Base-by-base conservation (phyloP, 2,113 vertebrate species). In the Natator depressus region DNA sequence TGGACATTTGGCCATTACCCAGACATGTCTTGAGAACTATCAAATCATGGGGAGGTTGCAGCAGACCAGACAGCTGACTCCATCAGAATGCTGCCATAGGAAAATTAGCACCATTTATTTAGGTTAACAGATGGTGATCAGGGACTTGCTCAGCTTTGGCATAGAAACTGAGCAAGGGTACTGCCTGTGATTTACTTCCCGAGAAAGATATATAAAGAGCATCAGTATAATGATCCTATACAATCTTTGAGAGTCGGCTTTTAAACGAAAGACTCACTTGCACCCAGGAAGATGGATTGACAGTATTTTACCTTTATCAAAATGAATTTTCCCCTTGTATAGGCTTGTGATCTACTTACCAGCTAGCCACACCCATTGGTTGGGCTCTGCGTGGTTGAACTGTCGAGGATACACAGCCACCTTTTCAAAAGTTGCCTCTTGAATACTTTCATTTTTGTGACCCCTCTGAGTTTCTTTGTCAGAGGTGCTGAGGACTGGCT, bases 351-450 rank as follows among this genome's bases (percentile, higher is more conserved):
- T 9, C 35, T 72, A 55, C 38, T 84, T 80, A 75, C 50, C 17
- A 27, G 19, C 35, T 19, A 69, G 59, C 29, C 25, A n/a, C 8
- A 6, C 8, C 72, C 0, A 0, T 10, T 19, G 47, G 29, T 4
- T 47, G 54, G 62, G 20, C 29, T 4, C 42, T 8, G 3, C 16
- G 46, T 16, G 22, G 10, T 53, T 82, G 75, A 62, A 51, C 35
- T 42, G 10, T 35, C 69, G 38, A 51, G 8, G 38, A 13, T 1
- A 16, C 0, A 6, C 8, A 9, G 57, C 54, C 1, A 1, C 1
- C 2, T 24, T 65, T 87, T 51, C 47, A 24, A 24, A 72, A 81
- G 9, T 59, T 86, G 4, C 31, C 85, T 78, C 14, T 35, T 25
- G 6, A 82, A 10, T 16, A 10, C 5, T 80, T 1, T 38, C n/a